Conservation (phyloP, 2,888 invertebrate species). For the Meta bourneti region DNA sequence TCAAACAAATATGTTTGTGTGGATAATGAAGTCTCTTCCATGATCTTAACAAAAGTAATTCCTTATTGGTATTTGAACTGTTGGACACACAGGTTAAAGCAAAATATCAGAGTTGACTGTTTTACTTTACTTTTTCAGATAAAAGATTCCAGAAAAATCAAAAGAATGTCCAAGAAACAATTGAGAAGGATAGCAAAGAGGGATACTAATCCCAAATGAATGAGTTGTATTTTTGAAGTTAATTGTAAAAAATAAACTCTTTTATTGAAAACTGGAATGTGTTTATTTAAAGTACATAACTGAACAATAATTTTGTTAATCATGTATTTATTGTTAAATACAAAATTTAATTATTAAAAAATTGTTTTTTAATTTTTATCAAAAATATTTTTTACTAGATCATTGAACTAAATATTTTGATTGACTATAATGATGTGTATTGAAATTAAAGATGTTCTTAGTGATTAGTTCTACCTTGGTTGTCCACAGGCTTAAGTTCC, state of each 20-base stretch:
- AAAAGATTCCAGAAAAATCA: slow-evolving; percentile 63
- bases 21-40: no score
- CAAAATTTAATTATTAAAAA: neutral
- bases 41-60: no score
- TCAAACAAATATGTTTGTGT: no score
- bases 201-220: slow-evolving; percentile 69
- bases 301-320: neutral
- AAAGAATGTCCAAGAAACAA: slow-evolving; percentile 68
- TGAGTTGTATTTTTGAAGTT: neutral
- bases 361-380: neutral
- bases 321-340: neutral
- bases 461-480: no score
- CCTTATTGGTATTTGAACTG: no score
- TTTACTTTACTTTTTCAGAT: slow-evolving; percentile 52
- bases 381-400: neutral
- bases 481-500: no score
- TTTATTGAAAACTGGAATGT: neutral
- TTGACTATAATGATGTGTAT: no score
- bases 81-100: no score
- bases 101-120: no score
- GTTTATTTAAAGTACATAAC: neutral
- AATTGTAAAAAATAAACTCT: neutral
- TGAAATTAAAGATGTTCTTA: no score
- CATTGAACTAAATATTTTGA: no score
- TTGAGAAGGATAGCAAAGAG: slow-evolving; percentile 54